phyloP scores from a whole-genome alignment of 2,888 invertebrate species.

The Xanthia icteritia region DNA sequence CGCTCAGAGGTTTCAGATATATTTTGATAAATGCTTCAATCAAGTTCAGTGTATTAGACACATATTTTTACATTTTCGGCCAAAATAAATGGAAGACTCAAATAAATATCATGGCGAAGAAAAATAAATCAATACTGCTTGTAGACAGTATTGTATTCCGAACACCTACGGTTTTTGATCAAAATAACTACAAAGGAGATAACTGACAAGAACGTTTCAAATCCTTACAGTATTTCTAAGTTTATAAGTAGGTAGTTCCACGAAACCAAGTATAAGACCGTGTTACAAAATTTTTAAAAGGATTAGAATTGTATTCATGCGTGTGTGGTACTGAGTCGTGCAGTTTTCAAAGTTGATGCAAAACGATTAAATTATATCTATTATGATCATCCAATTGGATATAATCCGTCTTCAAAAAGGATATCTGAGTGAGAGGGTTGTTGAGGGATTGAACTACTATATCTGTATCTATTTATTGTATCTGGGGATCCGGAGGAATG shows the following conservation, averaged over 20 bases:
- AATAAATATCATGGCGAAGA: constrained; percentile 2
- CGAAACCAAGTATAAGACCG: not conserved
- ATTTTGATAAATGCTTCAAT: constrained; percentile 22
- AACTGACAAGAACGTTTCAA: constrained; percentile 10
- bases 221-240: constrained; percentile 10
- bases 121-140: constrained; percentile 8
- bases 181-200: constrained; percentile 30
- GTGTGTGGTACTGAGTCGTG: constrained; percentile 1
- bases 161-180: constrained; percentile 28
- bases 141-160: constrained; percentile 1
- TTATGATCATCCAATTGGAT: constrained; percentile 24
- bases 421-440: constrained; percentile 7
- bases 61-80: not conserved
- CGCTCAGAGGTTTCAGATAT: constrained; percentile 13
- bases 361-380: constrained; percentile 3
- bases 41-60: constrained; percentile 11
- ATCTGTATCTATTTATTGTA: not conserved
- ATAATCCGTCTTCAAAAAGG: constrained; percentile 28
- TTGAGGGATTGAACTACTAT: not conserved
- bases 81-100: not conserved
- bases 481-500: not conserved
- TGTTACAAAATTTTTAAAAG: constrained; percentile 2
- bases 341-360: constrained; percentile 24
- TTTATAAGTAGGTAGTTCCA: constrained; percentile 1
- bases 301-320: constrained; percentile 19